phyloP scores from a whole-genome alignment of 2,888 invertebrate genomes.

The Diadegma fenestrale region DNA sequence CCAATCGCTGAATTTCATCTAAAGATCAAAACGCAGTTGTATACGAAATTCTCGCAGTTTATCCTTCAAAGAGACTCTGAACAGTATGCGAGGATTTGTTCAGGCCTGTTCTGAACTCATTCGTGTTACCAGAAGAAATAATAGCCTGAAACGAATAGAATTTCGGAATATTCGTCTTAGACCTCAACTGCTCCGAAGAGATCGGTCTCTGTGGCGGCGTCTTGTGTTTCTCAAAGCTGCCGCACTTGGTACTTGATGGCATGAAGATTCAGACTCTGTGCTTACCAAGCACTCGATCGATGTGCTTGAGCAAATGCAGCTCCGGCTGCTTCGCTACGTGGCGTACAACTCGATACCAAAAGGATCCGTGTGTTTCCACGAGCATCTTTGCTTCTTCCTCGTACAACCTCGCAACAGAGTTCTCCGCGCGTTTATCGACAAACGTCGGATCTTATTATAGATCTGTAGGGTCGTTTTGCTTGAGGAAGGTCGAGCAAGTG shows the following conservation, averaged over 20 bases:
- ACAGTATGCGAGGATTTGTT: background rate
- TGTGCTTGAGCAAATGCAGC: conserved; percentile 75
- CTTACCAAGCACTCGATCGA: conserved; percentile 77
- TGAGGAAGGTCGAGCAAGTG: conserved; percentile 66
- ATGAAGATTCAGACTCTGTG: conserved; percentile 57
- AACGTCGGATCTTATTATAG: conserved; percentile 47
- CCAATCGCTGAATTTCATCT: background rate
- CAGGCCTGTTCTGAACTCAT: background rate
- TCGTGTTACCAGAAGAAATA: background rate
- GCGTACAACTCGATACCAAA: conserved; percentile 64
- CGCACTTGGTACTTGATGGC: conserved; percentile 46
- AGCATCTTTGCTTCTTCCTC: conserved; percentile 53
- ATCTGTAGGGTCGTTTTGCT: conserved; percentile 43
- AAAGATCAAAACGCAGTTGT: background rate
- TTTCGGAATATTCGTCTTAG: background rate
- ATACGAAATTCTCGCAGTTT: background rate
- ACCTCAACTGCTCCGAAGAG: conserved; percentile 28
- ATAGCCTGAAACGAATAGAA: background rate
- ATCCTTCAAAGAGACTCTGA: background rate
- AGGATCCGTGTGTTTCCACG: conserved; percentile 51
- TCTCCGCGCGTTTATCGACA: conserved; percentile 43
- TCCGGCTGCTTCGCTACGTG: conserved; percentile 48
- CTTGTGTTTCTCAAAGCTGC: conserved; percentile 47
- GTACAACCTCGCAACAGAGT: conserved; percentile 57
- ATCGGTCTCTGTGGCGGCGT: conserved; percentile 49